Conservation (phyloP, 1,140 invertebrate species). For the Zaprionus capensis region DNA sequence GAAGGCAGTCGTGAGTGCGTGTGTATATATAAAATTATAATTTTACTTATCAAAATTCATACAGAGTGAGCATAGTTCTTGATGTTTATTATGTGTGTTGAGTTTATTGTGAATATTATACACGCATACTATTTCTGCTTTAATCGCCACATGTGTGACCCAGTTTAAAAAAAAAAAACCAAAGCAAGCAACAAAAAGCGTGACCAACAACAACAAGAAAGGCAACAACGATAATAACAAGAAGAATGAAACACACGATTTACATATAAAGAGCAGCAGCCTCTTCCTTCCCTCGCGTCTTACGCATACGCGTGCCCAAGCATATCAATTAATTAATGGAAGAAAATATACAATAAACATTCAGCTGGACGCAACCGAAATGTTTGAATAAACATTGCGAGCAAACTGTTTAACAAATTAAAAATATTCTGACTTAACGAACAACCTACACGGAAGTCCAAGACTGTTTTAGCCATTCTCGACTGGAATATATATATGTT, state of each 20-base stretch:
- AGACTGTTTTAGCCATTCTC: conserved; percentile 8
- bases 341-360: conserved; percentile 62
- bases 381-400: conserved; percentile 48
- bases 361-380: conserved; percentile 51
- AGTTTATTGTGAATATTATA: conserved; percentile 45
- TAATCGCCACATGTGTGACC: conserved; percentile 80
- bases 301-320: conserved; percentile 41
- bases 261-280: conserved; percentile 61
- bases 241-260: conserved; percentile 65
- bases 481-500: conserved; percentile 26
- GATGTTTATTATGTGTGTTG: conserved; percentile 46
- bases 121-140: conserved; percentile 65
- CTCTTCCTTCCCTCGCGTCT: conserved; percentile 15
- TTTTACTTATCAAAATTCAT: conserved; percentile 64
- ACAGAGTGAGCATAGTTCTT: conserved; percentile 47
- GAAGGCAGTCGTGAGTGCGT: conserved; percentile 17
- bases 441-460: conserved; percentile 60
- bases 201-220: conserved; percentile 56
- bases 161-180: conserved; percentile 48
- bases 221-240: conserved; percentile 47
- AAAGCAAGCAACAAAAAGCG: conserved; percentile 37
- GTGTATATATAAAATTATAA: conserved; percentile 21
- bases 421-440: conserved; percentile 39
- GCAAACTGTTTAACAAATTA: conserved; percentile 53
- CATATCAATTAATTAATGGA: conserved; percentile 72